Evolutionary conservation across 2,113 vertebrate species (phyloP), one percentile per base, ranked within the genome.

Genomic region (Melanostigma gelatinosum): DNA sequence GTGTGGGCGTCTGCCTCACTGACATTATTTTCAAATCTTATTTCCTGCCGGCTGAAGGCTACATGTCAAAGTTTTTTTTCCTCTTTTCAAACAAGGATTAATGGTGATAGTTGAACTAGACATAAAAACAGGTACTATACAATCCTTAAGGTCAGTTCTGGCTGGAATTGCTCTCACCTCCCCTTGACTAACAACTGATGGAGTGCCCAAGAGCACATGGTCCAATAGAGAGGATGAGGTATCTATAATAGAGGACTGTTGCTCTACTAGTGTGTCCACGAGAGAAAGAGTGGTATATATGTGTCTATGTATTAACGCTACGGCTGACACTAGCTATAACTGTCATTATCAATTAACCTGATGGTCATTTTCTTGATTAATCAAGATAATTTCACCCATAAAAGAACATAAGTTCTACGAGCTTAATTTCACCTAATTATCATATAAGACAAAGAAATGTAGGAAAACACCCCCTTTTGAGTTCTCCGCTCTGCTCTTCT

Each of bases 1-100:
- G 34, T 71, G 72, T 69, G 63, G 46, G 65, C 36, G 48, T 57
- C 52, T 66, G 63, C 48, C 65, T 74, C 20, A 7, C 16, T 77
- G n/a, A 67, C n/a, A 32, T 48, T 52, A 18, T 58, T 60, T 78
- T 22, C 62, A 13, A n/a, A 4, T 36, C 38, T 58, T 38, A 15
- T 32, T 62, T 71, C 4, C 15, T 42, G 46, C 55, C 24, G n/a
- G 48, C 12, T 12, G 24, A 70, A 71, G 58, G 75, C 57, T 1
- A 32, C 20, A 42, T 3, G 0, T 40, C 61, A 58, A 34, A 0
- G 32, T 29, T 69, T 71, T 77, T 38, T 38, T 9, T 38, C 9
- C 8, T 38, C 8, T 73, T 70, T 74, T 70, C 18, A 64, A n/a
- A 80, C n/a, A 32, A 36, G 22, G 46, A 64, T 62, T 20, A 62